Conservation (phyloP, 2,113 vertebrate genomes). For the Melospiza melodia region DNA sequence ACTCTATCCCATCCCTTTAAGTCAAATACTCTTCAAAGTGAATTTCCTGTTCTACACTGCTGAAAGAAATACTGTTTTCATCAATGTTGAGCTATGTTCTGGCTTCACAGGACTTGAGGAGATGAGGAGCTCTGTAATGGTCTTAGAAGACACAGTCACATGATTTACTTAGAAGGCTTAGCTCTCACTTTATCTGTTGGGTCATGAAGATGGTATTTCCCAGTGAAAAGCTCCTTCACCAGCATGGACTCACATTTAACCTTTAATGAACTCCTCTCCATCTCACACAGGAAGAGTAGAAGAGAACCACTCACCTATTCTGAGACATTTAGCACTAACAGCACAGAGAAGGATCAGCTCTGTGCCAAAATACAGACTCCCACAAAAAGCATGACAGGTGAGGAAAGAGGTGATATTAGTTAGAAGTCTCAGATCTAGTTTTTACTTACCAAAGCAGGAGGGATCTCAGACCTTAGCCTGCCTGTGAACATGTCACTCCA, state of each 20-base stretch:
- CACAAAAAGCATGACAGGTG: background rate
- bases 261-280: background rate
- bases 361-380: background rate
- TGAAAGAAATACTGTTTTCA: background rate
- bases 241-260: background rate
- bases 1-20: background rate
- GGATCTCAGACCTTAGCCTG: constrained; percentile 93
- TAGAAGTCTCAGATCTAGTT: background rate
- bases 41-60: background rate
- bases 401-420: background rate
- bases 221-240: background rate
- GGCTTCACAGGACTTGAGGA: background rate
- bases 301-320: background rate
- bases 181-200: background rate
- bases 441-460: constrained; percentile 90
- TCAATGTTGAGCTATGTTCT: background rate
- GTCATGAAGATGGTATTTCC: background rate
- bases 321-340: background rate
- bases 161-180: background rate
- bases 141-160: background rate
- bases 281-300: background rate
- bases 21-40: background rate
- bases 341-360: background rate
- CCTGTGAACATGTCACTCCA: constrained; percentile 99
- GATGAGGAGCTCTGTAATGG: background rate